Evolutionary conservation across 2,113 vertebrate species (phyloP), one percentile per base, ranked within the genome.

Genomic region (Microcebus griseorufus): DNA sequence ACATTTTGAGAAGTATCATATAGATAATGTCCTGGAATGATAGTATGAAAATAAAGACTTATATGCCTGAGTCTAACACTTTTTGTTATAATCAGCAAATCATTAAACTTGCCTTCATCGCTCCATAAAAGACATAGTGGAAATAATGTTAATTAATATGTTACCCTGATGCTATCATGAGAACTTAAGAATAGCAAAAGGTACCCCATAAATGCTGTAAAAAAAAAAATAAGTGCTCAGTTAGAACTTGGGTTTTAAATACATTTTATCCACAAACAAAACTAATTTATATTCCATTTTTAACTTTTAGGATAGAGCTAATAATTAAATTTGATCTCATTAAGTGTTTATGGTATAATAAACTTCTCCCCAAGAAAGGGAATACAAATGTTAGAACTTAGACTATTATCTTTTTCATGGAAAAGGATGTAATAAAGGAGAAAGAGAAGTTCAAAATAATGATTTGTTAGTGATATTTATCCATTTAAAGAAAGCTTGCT

Each of bases 401-500:
- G 22, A 9, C 9, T 72, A 29, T 16, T 81, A 29, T 51, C 11
- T 53, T 93, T 65, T 51, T 42, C 17, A 69, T 29, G 29, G 9
- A 55, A 93, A 95, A 80, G 25, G 79, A 10, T 48, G 16, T 37
- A 64, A 53, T 60, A 76, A 88, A 83, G 25, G 65, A 88, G n/a
- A 45, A 29, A 80, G 37, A 94, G 12, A 91, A 79, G 58, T 53
- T 64, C 18, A 37, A 90, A 89, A 48, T 55, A 83, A 58, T 45
- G 42, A 29, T 92, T 92, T 90, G 29, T 13, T 17, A 58, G 17
- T 37, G 34, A 58, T 53, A 55, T 17, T 48, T 62, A 53, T 37
- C 51, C 39, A 53, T 22, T 58, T 92, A 97, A 97, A 96, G 72
- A 98, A 98, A 94, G 9, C 72, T 95, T 90, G 83, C 72, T 70